Conservation (phyloP, 2,113 vertebrate species). For the mouse (Mus musculus) region DNA sequence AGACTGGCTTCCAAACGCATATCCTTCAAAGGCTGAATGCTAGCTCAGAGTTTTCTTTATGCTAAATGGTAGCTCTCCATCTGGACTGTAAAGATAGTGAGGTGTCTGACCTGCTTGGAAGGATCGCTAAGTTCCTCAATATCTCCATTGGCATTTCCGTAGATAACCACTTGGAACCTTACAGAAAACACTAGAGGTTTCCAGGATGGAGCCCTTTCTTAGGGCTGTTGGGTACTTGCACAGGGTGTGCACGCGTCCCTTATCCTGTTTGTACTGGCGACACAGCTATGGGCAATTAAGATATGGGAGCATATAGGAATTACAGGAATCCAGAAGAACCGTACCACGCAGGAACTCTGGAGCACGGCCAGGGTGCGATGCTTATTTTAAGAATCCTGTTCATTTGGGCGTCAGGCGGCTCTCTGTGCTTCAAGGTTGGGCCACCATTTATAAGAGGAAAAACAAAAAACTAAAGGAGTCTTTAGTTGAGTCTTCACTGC, state of each 20-base stretch:
- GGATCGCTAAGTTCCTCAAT: not conserved
- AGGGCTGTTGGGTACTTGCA: not conserved
- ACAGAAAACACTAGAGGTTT: not conserved
- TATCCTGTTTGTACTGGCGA: conserved; percentile 74
- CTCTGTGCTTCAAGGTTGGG: conserved; percentile 39
- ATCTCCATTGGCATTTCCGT: not conserved
- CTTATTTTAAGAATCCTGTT: conserved; percentile 48
- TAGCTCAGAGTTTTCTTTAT: not conserved
- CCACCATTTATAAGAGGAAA: not conserved
- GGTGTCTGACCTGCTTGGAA: not conserved
- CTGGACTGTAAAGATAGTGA: not conserved
- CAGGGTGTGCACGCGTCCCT: conserved; percentile 32
- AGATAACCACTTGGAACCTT: not conserved
- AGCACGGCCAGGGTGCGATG: conserved; percentile 19
- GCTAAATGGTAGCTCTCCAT: not conserved
- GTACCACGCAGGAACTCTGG: not conserved
- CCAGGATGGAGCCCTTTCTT: conserved; percentile 39
- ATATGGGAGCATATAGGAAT: conserved; percentile 73
- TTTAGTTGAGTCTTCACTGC: not conserved
- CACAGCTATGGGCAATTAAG: conserved; percentile 66
- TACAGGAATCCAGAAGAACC: conserved; percentile 66
- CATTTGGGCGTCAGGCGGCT: conserved; percentile 13
- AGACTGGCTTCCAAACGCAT: not conserved
- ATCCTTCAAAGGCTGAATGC: not conserved
- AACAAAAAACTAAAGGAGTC: not conserved